phyloP scores from a whole-genome alignment of 2,888 invertebrate genomes.

The Eilema griseolum region DNA sequence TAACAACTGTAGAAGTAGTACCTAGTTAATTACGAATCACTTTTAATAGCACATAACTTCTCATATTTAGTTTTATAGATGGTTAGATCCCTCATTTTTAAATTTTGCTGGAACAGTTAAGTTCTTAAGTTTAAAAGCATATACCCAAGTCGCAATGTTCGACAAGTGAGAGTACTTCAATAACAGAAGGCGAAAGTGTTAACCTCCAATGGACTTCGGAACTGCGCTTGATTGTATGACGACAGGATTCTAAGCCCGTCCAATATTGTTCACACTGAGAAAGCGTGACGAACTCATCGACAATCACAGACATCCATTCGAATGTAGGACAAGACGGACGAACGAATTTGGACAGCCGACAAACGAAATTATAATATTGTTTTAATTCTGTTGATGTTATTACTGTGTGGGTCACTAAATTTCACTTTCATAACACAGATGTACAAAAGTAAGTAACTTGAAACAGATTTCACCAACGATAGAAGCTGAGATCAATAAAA shows the following conservation, averaged over 20 bases:
- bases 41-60: background rate
- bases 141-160: background rate
- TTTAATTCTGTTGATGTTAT: slow-evolving; percentile 20
- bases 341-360: slow-evolving; percentile 16
- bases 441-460: background rate
- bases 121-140: background rate
- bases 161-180: background rate
- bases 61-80: background rate
- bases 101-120: background rate
- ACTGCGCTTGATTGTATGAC: slow-evolving; percentile 18
- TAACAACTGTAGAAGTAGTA: background rate
- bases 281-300: slow-evolving; percentile 26
- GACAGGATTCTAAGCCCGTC: slow-evolving; percentile 14
- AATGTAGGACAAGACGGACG: slow-evolving; percentile 25
- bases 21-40: too few species aligned
- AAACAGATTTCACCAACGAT: too few species aligned
- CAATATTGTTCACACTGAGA: slow-evolving; percentile 19
- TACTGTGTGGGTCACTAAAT: slow-evolving; percentile 24
- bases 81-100: background rate
- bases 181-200: slow-evolving; percentile 8
- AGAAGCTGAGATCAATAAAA: too few species aligned
- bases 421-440: background rate
- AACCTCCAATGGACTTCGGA: slow-evolving; percentile 16
- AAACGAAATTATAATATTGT: slow-evolving; percentile 17
- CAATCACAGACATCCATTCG: slow-evolving; percentile 12